Evolutionary conservation across 2,797 vertebrate genomes (phyloP), one percentile per base, ranked within the genome.

Genomic region (Phoebastria nigripes): DNA sequence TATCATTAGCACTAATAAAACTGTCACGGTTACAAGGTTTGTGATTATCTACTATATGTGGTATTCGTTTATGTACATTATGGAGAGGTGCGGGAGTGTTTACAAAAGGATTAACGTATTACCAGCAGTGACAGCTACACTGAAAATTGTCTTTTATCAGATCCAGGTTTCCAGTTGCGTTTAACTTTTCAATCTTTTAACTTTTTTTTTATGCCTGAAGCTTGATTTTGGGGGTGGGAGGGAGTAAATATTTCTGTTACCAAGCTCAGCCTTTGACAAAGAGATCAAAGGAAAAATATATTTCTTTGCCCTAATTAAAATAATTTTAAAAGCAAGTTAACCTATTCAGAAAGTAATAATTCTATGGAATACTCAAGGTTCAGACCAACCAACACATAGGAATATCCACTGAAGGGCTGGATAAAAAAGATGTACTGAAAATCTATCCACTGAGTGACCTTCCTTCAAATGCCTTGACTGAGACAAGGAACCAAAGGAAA

Each of bases 1-100:
- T 58, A 58, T 72, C 67, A 82, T 93, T 93, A 92, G 61, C 63
- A 37, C 65, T 74, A 93, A 74, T 93, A 89, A 93, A 92, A 89
- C 61, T 58, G 72, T 69, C 89, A 65, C 9, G 21, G 15, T 87
- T 92, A 72, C 46, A 67, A 63, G 21, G 21, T 77, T 82, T 29
- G 55, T 62, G 74, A 78, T 87, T 82, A 91, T 89, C 90, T 87
- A 5, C 66, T 77, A 5, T 72, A 85, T 24, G 56, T 72, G 70
- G 12, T 72, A 69, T 70, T 92, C 55, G 77, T 80, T 93, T 80
- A 76, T 28, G 67, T 66, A 61, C 52, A 16, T 82, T 87, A 51
- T 62, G 55, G 59, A 70, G 55, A 82, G 16, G 37, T 77, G 90
- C 82, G 47, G 66, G 81, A 73, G 78, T 77, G 42, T 87, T 87